phyloP scores from a whole-genome alignment of 2,888 invertebrate species.

The Conus canariensis region DNA sequence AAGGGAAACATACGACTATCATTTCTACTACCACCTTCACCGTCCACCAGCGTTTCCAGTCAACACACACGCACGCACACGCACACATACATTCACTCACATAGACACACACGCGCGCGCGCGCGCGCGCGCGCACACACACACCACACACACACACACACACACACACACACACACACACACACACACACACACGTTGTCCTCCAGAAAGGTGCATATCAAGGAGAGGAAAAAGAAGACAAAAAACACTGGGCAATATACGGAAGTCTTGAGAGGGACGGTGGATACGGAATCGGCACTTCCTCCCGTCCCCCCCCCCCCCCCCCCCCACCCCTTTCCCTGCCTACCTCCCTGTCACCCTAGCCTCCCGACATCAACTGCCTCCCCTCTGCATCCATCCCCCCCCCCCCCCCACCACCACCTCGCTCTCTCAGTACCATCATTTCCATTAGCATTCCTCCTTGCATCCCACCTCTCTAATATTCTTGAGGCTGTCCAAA shows the following conservation, averaged over 20 bases:
- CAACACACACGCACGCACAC: neutral
- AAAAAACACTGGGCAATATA: neutral
- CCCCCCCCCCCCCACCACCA: neutral
- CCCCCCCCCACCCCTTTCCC: neutral
- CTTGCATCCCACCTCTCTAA: neutral
- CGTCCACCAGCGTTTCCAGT: neutral
- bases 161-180: no score
- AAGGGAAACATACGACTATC: neutral
- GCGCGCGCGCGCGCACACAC: no score
- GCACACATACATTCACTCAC: no score
- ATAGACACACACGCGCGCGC: no score
- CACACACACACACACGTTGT: no score
- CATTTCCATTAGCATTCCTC: slow-evolving; percentile 21
- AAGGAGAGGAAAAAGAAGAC: neutral
- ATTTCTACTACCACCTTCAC: neutral
- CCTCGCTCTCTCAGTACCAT: neutral
- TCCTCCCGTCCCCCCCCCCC: neutral
- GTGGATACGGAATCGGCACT: neutral
- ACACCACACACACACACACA: neutral
- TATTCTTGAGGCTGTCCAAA: neutral
- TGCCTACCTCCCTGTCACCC: neutral
- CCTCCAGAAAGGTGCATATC: neutral
- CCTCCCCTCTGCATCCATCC: neutral
- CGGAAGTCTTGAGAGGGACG: neutral
- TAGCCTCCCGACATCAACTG: neutral